Evolutionary conservation across 2,797 vertebrate genomes (phyloP), one percentile per base, ranked within the genome.

Genomic region (Hybognathus amarus): DNA sequence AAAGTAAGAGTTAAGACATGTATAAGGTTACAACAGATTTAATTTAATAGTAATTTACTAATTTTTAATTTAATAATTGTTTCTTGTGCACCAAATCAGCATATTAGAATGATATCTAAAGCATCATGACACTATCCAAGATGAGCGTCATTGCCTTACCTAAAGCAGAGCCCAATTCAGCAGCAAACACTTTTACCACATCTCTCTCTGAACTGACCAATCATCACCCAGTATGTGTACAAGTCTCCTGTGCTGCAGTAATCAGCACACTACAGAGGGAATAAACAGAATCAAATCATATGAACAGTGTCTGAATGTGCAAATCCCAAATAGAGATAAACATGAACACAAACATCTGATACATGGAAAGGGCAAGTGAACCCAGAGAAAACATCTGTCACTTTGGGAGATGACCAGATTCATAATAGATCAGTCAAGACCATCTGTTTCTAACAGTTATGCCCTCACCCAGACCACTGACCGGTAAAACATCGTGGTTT

Each of bases 161-260:
- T 64, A 97, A 89, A 10, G 96, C 96, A 69, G 95, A 92, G 79
- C 96, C 94, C 83, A 97, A 91, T 84, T 98, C 97, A 0, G 96
- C 95, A 0, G 96, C 96, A 45, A 97, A 97, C 10, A 98, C 93
- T 63, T 94, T 94, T 33, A 96, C 87, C 1, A 94, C 94, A 40
- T 93, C 92, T n/a, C 89, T 97, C 96, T 0, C 87, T 90, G 59
- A 97, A 93, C 50, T 70, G 83, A 40, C 95, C 93, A 2, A 91
- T 92, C 2, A 95, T 75, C 0, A 92, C 90, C 97, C 97, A 98
- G 89, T 95, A 93, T 0, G 96, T 94, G 74, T 96, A 91, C 84
- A 98, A 92, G 87, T 97, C 97, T 83, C 96, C 96, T 0, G 91
- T 91, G 84, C 93, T 90, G 91, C 95, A 97, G 92, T 96, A 97